Conservation (phyloP, 2,113 vertebrate species). For the Nothoprocta pentlandii region DNA sequence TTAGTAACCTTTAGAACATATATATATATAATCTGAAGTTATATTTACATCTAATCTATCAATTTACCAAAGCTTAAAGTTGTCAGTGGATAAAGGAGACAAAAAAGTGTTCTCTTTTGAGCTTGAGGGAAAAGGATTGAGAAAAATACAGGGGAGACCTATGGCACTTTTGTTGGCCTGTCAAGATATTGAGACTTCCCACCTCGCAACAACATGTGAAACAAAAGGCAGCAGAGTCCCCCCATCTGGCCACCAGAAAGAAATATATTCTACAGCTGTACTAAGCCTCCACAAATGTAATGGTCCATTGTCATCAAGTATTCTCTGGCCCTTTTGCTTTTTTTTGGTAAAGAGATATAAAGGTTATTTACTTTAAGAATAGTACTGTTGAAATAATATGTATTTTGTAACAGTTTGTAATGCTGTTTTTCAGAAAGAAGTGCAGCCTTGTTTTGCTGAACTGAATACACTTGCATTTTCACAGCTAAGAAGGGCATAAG, state of each 20-base stretch:
- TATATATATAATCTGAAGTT: background rate
- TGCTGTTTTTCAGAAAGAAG: background rate
- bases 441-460: background rate
- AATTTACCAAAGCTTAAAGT: background rate
- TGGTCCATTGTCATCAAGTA: background rate
- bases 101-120: background rate
- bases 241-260: background rate
- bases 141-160: background rate
- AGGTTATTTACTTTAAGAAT: background rate
- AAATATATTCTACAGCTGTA: background rate
- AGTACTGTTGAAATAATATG: background rate
- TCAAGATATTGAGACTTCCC: background rate
- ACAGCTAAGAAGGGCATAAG: background rate
- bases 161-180: background rate
- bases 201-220: background rate
- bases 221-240: background rate
- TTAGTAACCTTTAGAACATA: background rate
- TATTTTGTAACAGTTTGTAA: background rate
- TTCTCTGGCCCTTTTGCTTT: background rate
- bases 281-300: background rate
- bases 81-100: fast-evolving
- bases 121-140: background rate
- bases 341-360: background rate
- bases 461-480: background rate
- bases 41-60: background rate